Base-by-base conservation (phyloP, 2,888 invertebrate species). In the Sinohyriopsis cumingii region DNA sequence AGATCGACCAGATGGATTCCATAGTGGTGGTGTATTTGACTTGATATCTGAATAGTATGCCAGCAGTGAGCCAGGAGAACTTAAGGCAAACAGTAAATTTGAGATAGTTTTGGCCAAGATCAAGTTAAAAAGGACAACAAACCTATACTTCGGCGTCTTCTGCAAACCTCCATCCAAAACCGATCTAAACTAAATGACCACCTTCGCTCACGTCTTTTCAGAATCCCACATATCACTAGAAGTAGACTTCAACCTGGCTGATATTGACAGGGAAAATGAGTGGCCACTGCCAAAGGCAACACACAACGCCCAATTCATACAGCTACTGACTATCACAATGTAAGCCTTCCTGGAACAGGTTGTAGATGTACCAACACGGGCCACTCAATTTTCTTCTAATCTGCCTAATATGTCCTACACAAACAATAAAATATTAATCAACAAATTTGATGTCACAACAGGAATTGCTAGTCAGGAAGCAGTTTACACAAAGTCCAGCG, bases 61-160 rank as follows among this genome's bases (percentile, higher is more conserved):
- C 2, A 73, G 73, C 25, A 54, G 61, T 5, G 68, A 71, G 53
- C 71, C 71, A 15, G 64, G 60, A 33, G 76, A 73, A 56, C 61
- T 73, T 15, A 65, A 56, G 4, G 15, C 7, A 5, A 20, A 55
- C 5, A 56, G 54, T 45, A 55, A 75, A 56, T 66, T 61, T 65
- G 69, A 73, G 53, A 20, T 73, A 20, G 66, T 76, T 5, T 75
- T 66, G 70, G 20, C n/a, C n/a, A 67, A 56, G 24, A 20, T 75
- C 55, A 70, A 68, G 45, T 22, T 68, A 22, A 28, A 71, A 28
- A 24, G 73, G 70, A 18, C 28, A 53, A 57, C 65, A 28, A 59
- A 72, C 66, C 67, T 75, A 9, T 72, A 72, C 28, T 28, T 68
- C 24, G 72, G 75, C 33, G 24, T 65, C 4, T 70, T 65, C 54